phyloP scores from a whole-genome alignment of 2,888 invertebrate species.

The Globia sparganii region DNA sequence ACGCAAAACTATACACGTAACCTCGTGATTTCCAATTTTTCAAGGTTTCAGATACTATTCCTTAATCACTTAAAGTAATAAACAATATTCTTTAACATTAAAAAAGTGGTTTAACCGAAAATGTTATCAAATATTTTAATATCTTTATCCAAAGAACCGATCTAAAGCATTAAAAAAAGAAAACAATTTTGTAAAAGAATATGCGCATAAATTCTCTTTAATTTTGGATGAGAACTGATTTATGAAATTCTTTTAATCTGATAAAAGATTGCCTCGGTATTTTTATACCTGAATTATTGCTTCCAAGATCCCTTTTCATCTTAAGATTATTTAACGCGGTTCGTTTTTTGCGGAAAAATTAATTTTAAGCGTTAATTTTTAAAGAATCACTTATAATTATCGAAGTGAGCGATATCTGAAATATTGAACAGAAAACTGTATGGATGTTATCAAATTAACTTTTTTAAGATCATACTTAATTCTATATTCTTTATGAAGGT shows the following conservation, averaged over 20 bases:
- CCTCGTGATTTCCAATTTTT: slow-evolving; percentile 18
- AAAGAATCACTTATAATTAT: slow-evolving; percentile 4
- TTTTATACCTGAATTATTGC: slow-evolving; percentile 67
- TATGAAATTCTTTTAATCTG: slow-evolving; percentile 69
- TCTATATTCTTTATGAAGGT: neutral
- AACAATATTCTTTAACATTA: neutral
- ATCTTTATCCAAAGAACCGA: neutral
- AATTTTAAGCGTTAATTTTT: neutral
- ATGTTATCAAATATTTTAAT: neutral
- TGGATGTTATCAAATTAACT: neutral
- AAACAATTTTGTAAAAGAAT: slow-evolving; percentile 62
- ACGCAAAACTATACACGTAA: slow-evolving; percentile 44
- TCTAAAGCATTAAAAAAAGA: slow-evolving; percentile 13
- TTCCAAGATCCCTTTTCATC: slow-evolving; percentile 48
- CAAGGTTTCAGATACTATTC: neutral
- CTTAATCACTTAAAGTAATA: neutral
- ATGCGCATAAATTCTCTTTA: slow-evolving; percentile 63
- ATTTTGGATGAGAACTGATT: slow-evolving; percentile 62
- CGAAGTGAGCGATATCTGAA: neutral
- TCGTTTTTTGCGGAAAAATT: slow-evolving; percentile 17
- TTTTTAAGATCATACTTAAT: neutral
- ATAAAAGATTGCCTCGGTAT: slow-evolving; percentile 66
- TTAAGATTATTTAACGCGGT: slow-evolving; percentile 53
- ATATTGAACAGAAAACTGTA: slow-evolving; percentile 7
- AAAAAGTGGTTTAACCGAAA: neutral